Base-by-base conservation (phyloP, 2,797 vertebrate species). In the Sebastes melanostomus region DNA sequence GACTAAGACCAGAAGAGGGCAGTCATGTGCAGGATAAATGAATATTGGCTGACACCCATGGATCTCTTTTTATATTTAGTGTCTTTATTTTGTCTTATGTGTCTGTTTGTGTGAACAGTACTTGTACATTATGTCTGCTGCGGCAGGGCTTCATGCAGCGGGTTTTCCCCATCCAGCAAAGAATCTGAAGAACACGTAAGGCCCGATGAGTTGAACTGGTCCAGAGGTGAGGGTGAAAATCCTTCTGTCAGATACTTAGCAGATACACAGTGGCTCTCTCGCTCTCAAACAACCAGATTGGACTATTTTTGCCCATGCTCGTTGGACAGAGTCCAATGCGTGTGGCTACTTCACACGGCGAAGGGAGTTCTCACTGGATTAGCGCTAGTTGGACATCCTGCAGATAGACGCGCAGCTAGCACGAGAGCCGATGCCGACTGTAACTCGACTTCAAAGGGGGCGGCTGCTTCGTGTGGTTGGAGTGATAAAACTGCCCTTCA, bases 401-500 rank as follows among this genome's bases (percentile, higher is more conserved):
- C 61, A 78, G 83, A 81, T 81, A 70, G 58, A 73, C 11, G 13
- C 66, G 56, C 50, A 46, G 72, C 38, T 63, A 38, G 67, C 59
- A 66, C 29, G 27, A 79, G 56, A 80, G 69, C 72, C 10, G 38
- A 72, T 75, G 65, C 61, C 13, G 68, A 24, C 80, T 81, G 16
- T 76, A 66, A 69, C 56, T 66, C 55, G n/a, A 42, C 88, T 91
- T 94, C 93, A 95, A 94, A 95, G 88, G 68, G 38, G 78, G 82
- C 56, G 30, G 60, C 80, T 77, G 80, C 88, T 86, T 85, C 50
- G 72, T 90, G 88, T 80, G 72, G 86, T 82, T 81, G 71, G 82
- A 84, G 87, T 77, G 91, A 92, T 93, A 89, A 92, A 86, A 90
- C 88, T 92, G 75, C 86, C 81, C 89, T 85, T 89, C 90, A 77